Evolutionary conservation across 2,797 vertebrate genomes (phyloP).

Genomic region (Xiphophorus birchmanni): DNA sequence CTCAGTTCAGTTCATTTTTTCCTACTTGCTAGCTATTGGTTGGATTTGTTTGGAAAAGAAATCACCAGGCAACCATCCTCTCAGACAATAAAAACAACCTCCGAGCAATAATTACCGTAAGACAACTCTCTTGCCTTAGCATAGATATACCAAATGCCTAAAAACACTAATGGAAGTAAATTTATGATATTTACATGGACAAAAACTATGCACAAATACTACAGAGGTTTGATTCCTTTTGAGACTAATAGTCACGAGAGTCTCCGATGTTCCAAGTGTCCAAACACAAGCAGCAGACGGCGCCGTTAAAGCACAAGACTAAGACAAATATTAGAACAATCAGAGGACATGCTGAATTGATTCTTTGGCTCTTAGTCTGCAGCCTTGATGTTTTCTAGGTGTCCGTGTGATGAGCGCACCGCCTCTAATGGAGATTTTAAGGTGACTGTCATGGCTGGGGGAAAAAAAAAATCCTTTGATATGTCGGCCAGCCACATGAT

Average conservation of each 20-base stretch:
- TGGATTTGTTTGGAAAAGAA: background rate
- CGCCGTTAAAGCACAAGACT: background rate
- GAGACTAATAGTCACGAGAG: constrained; percentile 12
- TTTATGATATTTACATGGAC: background rate
- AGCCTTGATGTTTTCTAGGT: background rate
- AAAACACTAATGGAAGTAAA: background rate
- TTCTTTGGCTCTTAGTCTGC: constrained; percentile 15
- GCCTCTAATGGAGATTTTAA: background rate
- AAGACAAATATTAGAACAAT: constrained; percentile 10
- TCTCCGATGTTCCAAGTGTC: background rate
- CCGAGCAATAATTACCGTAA: background rate
- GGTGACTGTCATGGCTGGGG: constrained; percentile 14
- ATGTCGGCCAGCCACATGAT: background rate
- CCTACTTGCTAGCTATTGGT: background rate
- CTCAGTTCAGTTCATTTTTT: background rate
- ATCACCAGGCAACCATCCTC: background rate
- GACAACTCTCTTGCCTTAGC: background rate
- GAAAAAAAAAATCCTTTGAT: background rate
- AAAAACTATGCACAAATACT: too few species aligned
- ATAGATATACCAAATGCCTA: background rate
- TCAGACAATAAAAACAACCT: background rate
- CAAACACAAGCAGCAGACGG: constrained; percentile 8
- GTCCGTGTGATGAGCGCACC: background rate
- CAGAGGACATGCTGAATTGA: constrained; percentile 19
- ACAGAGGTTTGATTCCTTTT: background rate